Conservation (phyloP, 2,888 invertebrate species). For the Heliconius erato region DNA sequence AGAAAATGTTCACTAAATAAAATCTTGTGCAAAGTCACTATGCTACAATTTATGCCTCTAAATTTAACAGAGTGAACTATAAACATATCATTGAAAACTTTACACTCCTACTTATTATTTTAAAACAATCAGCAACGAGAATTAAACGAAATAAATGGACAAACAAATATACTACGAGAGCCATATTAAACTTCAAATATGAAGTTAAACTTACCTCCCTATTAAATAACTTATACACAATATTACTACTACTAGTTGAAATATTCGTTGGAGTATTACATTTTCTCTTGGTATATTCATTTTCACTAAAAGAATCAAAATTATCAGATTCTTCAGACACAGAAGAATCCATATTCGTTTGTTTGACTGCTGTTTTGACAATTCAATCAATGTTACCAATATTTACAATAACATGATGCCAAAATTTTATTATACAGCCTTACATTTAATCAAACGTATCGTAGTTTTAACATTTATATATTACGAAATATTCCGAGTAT, state of each 20-base stretch:
- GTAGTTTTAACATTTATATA: constrained; percentile 7
- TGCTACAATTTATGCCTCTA: constrained; percentile 22
- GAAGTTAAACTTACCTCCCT: constrained; percentile 84
- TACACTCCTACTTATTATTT: not conserved
- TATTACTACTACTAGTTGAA: constrained; percentile 69
- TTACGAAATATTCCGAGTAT: constrained; percentile 14
- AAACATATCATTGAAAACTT: not conserved
- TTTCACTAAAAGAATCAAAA: constrained; percentile 64
- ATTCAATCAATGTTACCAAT: constrained; percentile 61
- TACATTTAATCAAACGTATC: constrained; percentile 18
- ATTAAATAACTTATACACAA: constrained; percentile 85
- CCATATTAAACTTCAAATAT: constrained; percentile 47
- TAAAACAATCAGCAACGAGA: not conserved
- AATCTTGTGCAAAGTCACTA: constrained; percentile 30
- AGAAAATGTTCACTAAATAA: constrained; percentile 33
- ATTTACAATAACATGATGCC: constrained; percentile 38
- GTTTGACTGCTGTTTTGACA: constrained; percentile 76
- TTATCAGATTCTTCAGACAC: constrained; percentile 70
- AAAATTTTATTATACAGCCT: constrained; percentile 20
- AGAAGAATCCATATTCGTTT: constrained; percentile 83
- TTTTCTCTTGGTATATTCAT: constrained; percentile 66
- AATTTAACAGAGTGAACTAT: not conserved
- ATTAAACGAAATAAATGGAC: constrained; percentile 24
- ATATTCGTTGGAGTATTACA: constrained; percentile 64
- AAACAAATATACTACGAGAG: constrained; percentile 50